Percentiles rank a stretch among this genome's conserved stretches.
These are phyloP conservation scores for Antitype chi DNA, from an alignment of 2,888 invertebrate species.

Conservation along the genomic window DNA sequence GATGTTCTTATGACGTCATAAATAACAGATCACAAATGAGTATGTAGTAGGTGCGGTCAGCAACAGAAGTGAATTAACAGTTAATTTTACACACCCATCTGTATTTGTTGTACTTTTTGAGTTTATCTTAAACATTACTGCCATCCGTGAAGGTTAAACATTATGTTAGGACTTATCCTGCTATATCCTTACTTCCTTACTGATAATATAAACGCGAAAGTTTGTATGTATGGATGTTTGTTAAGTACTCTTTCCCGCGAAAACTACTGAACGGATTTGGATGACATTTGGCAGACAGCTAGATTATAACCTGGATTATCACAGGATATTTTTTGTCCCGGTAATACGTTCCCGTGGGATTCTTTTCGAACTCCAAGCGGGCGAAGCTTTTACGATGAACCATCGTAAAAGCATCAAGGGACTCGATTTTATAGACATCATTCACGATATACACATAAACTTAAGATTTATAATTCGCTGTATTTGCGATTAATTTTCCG, in stretches of 20 bases:
- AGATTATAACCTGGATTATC: too few species aligned
- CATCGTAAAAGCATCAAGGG: slow-evolving; percentile 78
- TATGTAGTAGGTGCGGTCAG: background rate
- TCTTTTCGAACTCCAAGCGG: too few species aligned
- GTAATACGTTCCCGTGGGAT: too few species aligned
- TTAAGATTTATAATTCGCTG: slow-evolving; percentile 64
- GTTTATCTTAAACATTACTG: background rate
- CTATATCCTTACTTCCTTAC: too few species aligned
- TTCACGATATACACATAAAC: slow-evolving; percentile 84
- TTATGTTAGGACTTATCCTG: background rate
- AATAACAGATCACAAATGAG: slow-evolving; percentile 6
- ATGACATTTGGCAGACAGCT: too few species aligned
- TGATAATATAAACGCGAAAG: too few species aligned
- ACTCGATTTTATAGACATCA: slow-evolving; percentile 75
- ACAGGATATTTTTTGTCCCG: too few species aligned
- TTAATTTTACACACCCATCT: background rate
- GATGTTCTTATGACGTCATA: background rate
- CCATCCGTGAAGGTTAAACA: background rate
- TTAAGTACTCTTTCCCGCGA: too few species aligned
- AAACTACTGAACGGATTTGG: too few species aligned
- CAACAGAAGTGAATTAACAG: background rate
- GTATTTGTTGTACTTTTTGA: background rate
- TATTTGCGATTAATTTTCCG: slow-evolving; percentile 65
- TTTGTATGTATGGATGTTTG: too few species aligned
- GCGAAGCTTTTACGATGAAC: slow-evolving; percentile 79